Percentiles rank a stretch among this genome's conserved stretches.
Evolutionary conservation across 2,797 vertebrate species (phyloP).

Genomic region (Pelochelys cantorii): DNA sequence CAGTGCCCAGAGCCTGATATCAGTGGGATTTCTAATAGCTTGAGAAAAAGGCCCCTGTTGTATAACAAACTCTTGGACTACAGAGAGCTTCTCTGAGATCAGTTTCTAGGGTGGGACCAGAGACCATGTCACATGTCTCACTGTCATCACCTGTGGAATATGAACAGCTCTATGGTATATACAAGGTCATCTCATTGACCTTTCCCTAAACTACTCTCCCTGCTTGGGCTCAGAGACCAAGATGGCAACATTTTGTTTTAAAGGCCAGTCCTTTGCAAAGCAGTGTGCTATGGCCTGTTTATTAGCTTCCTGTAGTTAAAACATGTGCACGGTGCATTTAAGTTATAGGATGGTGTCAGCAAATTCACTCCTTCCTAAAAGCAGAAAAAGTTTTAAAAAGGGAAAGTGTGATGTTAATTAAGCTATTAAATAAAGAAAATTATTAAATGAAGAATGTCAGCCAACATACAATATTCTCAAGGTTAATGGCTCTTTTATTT

Average conservation of each 20-base stretch:
- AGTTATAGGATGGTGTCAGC: neutral
- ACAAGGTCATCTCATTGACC: neutral
- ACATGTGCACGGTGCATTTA: neutral
- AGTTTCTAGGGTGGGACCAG: neutral
- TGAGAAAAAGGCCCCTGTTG: neutral
- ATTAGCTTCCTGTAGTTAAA: neutral
- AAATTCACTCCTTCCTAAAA: constrained; percentile 10
- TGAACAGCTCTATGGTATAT: neutral
- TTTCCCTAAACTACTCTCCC: neutral
- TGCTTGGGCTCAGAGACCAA: neutral
- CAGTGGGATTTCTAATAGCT: neutral
- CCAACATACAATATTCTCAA: neutral
- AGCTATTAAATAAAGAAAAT: neutral
- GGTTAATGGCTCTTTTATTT: neutral
- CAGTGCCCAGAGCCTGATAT: rapidly evolving
- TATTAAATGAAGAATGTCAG: constrained; percentile 1
- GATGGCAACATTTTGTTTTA: neutral
- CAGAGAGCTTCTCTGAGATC: neutral
- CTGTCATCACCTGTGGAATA: neutral
- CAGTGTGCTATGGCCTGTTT: rapidly evolving
- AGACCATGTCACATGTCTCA: neutral
- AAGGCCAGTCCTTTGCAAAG: neutral
- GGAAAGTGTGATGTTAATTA: neutral
- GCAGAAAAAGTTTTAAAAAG: neutral
- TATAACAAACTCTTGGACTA: neutral